Percentiles rank a stretch among this genome's conserved stretches.
Conservation (phyloP, 2,113 vertebrate species). For the Antechinus stuartii region DNA sequence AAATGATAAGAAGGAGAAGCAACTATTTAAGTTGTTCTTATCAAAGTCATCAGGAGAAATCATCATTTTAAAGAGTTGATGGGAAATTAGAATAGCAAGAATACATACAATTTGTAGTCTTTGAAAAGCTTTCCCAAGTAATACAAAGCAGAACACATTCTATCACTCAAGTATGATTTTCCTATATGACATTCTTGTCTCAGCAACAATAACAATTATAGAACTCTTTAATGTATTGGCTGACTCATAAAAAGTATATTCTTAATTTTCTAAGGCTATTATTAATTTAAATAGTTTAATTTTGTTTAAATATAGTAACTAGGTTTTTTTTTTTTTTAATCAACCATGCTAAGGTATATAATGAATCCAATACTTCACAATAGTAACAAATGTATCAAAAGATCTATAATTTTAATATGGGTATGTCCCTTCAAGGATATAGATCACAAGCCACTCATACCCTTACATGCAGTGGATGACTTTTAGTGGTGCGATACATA, state of each 20-base stretch:
- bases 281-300: not conserved
- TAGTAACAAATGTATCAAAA: not conserved
- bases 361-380: not conserved
- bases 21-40: not conserved
- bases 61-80: not conserved
- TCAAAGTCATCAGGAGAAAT: not conserved
- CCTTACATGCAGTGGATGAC: not conserved
- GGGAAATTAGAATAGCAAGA: not conserved
- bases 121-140: not conserved
- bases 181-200: not conserved
- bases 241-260: not conserved
- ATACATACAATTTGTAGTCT: not conserved
- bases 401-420: not conserved
- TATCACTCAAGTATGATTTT: not conserved
- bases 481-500: no score
- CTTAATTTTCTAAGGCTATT: not conserved
- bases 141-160: not conserved
- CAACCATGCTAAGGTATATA: not conserved
- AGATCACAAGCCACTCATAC: not conserved
- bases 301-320: not conserved
- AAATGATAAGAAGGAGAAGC: accelerated
- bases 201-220: not conserved
- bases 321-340: not conserved
- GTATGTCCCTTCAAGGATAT: not conserved
- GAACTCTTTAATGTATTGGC: not conserved